Percentiles rank a stretch among this genome's conserved stretches.
Conservation (phyloP, 2,113 vertebrate species). For the Pelobates fuscus region DNA sequence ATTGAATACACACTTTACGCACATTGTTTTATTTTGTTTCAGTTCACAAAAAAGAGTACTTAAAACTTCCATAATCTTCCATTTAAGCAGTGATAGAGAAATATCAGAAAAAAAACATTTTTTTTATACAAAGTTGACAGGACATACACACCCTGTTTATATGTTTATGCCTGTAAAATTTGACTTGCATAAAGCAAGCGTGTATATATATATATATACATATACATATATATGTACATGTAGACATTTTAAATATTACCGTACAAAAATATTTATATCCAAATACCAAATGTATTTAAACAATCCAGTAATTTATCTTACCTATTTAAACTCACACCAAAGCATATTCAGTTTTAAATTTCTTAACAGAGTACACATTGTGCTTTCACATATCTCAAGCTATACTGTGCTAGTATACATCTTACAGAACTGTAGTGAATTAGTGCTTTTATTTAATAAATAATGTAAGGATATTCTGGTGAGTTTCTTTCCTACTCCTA, state of each 20-base stretch:
- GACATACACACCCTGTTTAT: not conserved
- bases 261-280: conserved; percentile 77
- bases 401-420: conserved; percentile 62
- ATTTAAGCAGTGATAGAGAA: conserved; percentile 66
- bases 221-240: not conserved
- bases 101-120: conserved; percentile 65
- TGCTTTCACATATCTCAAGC: conserved; percentile 71
- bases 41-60: conserved; percentile 66
- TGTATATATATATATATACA: conserved; percentile 7
- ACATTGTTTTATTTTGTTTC: conserved; percentile 72
- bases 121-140: conserved; percentile 20
- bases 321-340: conserved; percentile 64
- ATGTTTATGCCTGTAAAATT: not conserved
- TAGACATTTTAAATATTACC: conserved; percentile 40
- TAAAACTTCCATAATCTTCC: conserved; percentile 65
- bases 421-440: conserved; percentile 8
- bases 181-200: not conserved
- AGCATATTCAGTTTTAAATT: conserved; percentile 47
- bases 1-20: conserved; percentile 65
- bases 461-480: conserved; percentile 57
- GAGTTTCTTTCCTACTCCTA: conserved; percentile 63
- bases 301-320: conserved; percentile 66
- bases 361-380: conserved; percentile 67
- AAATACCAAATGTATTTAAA: conserved; percentile 63
- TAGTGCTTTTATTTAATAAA: conserved; percentile 56